Evolutionary conservation across 2,888 invertebrate genomes (phyloP), one percentile per base, ranked within the genome.

Genomic region (Andrena praecox): DNA sequence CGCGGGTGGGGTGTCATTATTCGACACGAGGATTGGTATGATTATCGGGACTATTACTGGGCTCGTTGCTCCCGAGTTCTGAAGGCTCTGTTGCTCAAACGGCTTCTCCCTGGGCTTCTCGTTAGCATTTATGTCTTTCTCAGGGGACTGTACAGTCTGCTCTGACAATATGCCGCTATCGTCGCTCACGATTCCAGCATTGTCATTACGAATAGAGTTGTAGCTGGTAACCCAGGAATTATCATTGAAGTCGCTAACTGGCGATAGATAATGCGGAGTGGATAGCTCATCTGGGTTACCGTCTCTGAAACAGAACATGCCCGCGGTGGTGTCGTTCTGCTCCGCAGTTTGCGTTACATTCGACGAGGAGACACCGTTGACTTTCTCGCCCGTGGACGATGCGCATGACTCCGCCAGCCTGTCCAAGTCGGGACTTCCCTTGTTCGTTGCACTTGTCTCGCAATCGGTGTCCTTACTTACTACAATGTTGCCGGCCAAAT

Each of bases 401-500:
- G 31, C 24, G 50, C 66, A 20, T 24, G 74, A 66, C 50, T 72
- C 33, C 27, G 64, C 50, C n/a, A 35, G 12, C n/a, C 48, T 27
- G 10, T 50, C n/a, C n/a, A 24, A 24, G 10, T 5, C 12, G 24
- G 12, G 0, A 16, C 4, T 54, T 33, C 27, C 33, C 12, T 31
- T 16, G 0, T 29, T 27, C 29, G 20, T n/a, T 20, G 27, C 7
- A 24, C 8, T 54, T 59, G 59, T 50, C 20, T 50, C 68, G n/a
- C 12, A 4, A 50, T 56, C 2, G 7, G n/a, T 8, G n/a, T 6
- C 35, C 29, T 29, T 29, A 7, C 20, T 27, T 50, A 48, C 27
- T 66, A 64, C 48, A 82, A 66, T 74, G 84, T 83, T 56, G 50
- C 67, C 63, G 42, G 27, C 42, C 68, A 52, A 12, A 80, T 80